These are phyloP conservation scores for Melanotaenia maccullochi DNA, from an alignment of 2,797 vertebrate genomes.

Conservation along the genomic window DNA sequence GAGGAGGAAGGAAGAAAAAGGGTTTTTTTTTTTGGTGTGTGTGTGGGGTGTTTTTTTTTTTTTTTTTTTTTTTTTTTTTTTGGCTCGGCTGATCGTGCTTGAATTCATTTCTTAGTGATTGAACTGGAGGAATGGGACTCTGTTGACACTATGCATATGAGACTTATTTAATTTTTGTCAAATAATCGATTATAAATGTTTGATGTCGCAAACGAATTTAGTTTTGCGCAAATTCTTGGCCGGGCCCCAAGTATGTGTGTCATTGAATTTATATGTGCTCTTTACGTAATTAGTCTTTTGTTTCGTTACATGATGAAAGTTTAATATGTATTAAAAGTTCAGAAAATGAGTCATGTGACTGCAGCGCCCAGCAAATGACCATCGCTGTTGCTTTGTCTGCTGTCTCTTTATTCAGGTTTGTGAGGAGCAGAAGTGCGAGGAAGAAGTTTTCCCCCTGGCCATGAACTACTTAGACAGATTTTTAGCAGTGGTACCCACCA, in stretches of 20 bases:
- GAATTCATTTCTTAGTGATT: slow-evolving; percentile 87
- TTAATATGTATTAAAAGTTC: slow-evolving; percentile 33
- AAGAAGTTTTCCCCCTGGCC: slow-evolving; percentile 97
- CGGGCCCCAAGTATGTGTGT: slow-evolving; percentile 76
- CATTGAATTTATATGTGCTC: slow-evolving; percentile 71
- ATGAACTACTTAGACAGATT: slow-evolving; percentile 99
- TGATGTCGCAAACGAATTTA: slow-evolving; percentile 75
- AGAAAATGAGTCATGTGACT: slow-evolving; percentile 27
- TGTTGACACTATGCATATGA: slow-evolving; percentile 75
- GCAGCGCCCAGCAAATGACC: slow-evolving; percentile 43
- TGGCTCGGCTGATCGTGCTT: slow-evolving; percentile 84
- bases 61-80: slow-evolving; percentile 66
- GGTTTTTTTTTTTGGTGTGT: too few species aligned
- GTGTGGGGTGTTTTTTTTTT: slow-evolving; percentile 49
- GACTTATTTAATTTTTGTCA: slow-evolving; percentile 55
- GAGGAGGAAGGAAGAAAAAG: too few species aligned
- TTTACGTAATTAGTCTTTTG: slow-evolving; percentile 63
- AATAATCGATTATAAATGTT: slow-evolving; percentile 66
- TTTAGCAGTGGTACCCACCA: slow-evolving; percentile 93
- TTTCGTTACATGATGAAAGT: slow-evolving; percentile 57
- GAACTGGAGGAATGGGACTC: slow-evolving; percentile 83
- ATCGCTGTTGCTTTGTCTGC: slow-evolving; percentile 62
- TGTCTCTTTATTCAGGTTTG: slow-evolving; percentile 87
- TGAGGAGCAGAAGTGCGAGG: slow-evolving; percentile 98
- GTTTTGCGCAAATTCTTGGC: slow-evolving; percentile 77